phyloP scores from a whole-genome alignment of 2,888 invertebrate genomes.

The Chymomyza procnemis region DNA sequence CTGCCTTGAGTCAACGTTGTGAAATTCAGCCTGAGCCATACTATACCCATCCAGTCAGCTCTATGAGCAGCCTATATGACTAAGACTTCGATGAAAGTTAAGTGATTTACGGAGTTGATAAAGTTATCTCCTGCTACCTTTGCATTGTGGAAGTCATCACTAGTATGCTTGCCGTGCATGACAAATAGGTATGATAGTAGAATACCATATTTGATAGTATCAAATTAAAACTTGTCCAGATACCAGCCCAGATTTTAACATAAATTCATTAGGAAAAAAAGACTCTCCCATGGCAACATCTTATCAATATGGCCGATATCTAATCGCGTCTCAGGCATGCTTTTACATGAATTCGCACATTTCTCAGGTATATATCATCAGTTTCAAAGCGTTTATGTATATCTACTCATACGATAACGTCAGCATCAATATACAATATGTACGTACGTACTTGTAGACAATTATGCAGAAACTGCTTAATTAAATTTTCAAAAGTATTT shows the following conservation, averaged over 20 bases:
- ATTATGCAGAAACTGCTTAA: slow-evolving; percentile 43
- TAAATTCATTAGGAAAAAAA: background rate
- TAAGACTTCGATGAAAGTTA: no score
- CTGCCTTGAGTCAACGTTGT: no score
- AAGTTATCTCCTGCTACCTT: no score
- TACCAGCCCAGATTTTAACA: background rate
- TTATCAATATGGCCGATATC: background rate
- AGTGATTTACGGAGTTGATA: no score
- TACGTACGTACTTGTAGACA: background rate
- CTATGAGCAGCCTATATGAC: no score
- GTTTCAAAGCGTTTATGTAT: no score
- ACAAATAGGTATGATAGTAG: background rate
- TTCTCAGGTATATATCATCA: background rate
- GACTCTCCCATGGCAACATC: background rate
- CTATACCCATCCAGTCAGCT: no score
- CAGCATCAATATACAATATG: slow-evolving; percentile 18
- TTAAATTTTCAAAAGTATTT: slow-evolving; percentile 64
- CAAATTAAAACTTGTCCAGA: background rate
- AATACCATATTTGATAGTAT: background rate
- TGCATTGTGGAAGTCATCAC: no score
- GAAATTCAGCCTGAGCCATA: no score
- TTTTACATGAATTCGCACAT: background rate
- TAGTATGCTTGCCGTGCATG: background rate
- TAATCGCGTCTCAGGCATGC: background rate
- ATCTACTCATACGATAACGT: slow-evolving; percentile 30